Evolutionary conservation across 2,888 invertebrate species (phyloP).

Genomic region (Spatulosminthurus flaviceps): DNA sequence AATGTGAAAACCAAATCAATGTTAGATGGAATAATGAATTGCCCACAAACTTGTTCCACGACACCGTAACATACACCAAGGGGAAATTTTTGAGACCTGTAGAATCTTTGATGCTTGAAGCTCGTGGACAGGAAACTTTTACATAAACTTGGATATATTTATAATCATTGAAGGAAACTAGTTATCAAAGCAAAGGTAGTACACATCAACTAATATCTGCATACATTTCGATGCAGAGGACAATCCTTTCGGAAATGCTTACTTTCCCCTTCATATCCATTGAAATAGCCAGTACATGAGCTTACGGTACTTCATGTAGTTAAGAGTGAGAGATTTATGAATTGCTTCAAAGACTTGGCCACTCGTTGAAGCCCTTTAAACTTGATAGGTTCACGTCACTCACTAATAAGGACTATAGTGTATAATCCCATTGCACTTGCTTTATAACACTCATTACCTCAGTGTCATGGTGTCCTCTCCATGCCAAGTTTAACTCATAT

Average conservation of each 20-base stretch:
- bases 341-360: background rate
- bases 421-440: background rate
- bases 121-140: constrained; percentile 1
- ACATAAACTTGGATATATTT: background rate
- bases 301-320: background rate
- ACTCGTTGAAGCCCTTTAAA: background rate
- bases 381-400: background rate
- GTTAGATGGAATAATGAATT: background rate
- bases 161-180: constrained; percentile 1
- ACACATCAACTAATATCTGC: too few relatives aligned
- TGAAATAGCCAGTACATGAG: background rate
- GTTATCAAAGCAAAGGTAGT: background rate
- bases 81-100: background rate
- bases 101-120: background rate
- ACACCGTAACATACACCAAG: background rate
- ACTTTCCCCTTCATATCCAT: background rate
- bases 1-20: background rate
- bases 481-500: too few relatives aligned
- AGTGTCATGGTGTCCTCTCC: too few relatives aligned
- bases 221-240: background rate
- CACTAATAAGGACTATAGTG: background rate
- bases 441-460: too few relatives aligned
- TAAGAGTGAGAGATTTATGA: background rate
- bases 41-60: constrained; percentile 1
- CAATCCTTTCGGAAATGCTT: constrained; percentile 4